A percentile compares a stretch with the other conserved stretches of the same genome.
phyloP scores from a whole-genome alignment of 64 coral and sea anemone species.

The Pachyseris speciosa region DNA sequence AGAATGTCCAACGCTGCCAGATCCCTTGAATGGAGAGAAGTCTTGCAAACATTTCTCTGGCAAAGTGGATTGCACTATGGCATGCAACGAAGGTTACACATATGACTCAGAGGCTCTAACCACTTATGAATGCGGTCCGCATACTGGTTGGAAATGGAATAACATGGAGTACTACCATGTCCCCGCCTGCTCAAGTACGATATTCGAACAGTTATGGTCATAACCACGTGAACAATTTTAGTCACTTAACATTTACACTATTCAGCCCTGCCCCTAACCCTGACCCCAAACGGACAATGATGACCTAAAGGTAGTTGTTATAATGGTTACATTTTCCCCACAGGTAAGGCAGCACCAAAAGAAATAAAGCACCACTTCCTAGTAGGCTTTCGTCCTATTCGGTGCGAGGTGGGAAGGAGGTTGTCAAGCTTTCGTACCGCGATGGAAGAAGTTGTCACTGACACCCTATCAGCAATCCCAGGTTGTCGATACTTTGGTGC shows the following conservation, averaged over 20 bases:
- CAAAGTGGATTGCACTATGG: neutral
- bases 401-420: neutral
- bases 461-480: conserved; percentile 10
- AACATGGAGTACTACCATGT: neutral
- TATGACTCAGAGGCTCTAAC: conserved; percentile 28
- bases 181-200: conserved; percentile 48
- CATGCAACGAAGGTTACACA: conserved; percentile 36
- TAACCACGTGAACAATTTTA: too few relatives aligned
- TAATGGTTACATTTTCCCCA: neutral
- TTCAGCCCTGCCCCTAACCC: too few relatives aligned
- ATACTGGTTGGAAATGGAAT: conserved; percentile 81
- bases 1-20: conserved; percentile 31
- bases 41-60: conserved; percentile 14
- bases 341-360: neutral
- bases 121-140: conserved; percentile 53
- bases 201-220: too few relatives aligned
- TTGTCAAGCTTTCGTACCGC: too few relatives aligned
- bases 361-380: neutral
- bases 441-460: neutral
- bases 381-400: neutral
- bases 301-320: too few relatives aligned
- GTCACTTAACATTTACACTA: too few relatives aligned
- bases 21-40: conserved; percentile 33
- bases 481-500: neutral
- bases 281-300: too few relatives aligned